A percentile compares a stretch with the other conserved stretches of the same genome.
These are phyloP conservation scores for Taurulus bubalis DNA, from an alignment of 2,113 vertebrate species.

Conservation along the genomic window DNA sequence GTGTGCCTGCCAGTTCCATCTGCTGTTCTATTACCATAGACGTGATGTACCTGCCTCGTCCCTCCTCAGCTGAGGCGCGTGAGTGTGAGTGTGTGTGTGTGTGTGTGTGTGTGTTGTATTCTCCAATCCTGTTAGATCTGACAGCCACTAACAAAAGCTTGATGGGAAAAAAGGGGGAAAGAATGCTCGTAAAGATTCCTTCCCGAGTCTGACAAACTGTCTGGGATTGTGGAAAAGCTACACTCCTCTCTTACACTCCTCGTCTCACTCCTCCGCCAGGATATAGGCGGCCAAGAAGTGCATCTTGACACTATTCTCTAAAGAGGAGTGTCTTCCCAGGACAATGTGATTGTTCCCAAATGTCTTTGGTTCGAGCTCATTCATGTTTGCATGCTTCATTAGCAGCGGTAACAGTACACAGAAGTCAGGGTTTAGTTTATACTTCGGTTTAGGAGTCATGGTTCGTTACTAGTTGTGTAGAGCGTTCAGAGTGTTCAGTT, in stretches of 20 bases:
- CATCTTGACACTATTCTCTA: conserved; percentile 30
- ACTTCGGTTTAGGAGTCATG: not conserved
- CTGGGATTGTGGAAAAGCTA: conserved; percentile 36
- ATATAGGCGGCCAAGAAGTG: conserved; percentile 29
- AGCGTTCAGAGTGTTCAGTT: too few species aligned
- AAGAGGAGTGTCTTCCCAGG: conserved; percentile 17
- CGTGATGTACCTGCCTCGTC: conserved; percentile 79
- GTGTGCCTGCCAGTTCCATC: conserved; percentile 76
- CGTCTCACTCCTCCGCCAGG: conserved; percentile 44
- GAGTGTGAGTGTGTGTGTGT: conserved; percentile 50
- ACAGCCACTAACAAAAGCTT: conserved; percentile 68
- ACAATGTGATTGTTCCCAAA: not conserved
- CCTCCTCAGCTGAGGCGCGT: conserved; percentile 62
- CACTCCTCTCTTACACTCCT: conserved; percentile 42
- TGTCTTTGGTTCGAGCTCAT: conserved; percentile 22
- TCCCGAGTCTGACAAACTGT: conserved; percentile 66
- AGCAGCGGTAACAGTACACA: not conserved
- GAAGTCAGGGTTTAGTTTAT: too few species aligned
- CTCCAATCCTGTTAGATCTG: conserved; percentile 69
- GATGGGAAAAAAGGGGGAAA: conserved; percentile 40
- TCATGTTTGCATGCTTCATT: conserved; percentile 10
- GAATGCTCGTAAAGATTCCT: conserved; percentile 56
- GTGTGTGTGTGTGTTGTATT: conserved; percentile 54
- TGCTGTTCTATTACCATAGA: conserved; percentile 72
- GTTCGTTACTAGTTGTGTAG: not conserved